Evolutionary conservation across 2,888 invertebrate genomes (phyloP), one percentile per base, ranked within the genome.

Genomic region (Sicus ferrugineus): DNA sequence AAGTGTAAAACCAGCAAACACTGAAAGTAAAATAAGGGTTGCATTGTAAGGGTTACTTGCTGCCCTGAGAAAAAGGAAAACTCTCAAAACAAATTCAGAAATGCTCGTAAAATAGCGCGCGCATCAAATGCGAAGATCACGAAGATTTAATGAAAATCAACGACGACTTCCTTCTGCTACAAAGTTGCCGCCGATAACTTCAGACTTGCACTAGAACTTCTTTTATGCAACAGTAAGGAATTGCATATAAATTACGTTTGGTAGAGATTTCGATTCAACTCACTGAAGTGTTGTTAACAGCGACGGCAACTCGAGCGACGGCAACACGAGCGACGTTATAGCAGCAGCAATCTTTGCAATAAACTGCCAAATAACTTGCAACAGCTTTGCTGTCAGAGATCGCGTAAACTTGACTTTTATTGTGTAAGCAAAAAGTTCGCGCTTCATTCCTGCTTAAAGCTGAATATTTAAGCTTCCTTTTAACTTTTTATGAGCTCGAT

Each of bases 361-460:
- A 62, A 62, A 62, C 28, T 48, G 48, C 19, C 48, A 62, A 31
- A 62, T n/a, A 56, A 56, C 56, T 26, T n/a, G 30, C 56, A 19
- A 7, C 19, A n/a, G 28, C 48, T 26, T 62, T 48, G 5, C 21
- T 26, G 30, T 3, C 28, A n/a, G 46, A 23, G 23, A 3, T 21
- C 62, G 23, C 61, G 28, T 28, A 62, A 62, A 62, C 28, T 62
- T 46, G 42, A 26, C 16, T 62, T 62, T 62, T 48, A 59, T 46
- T 28, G 48, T 28, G 46, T n/a, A 30, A 46, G 62, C 21, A 7
- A 46, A 59, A 62, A 46, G 46, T 62, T 62, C 28, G 46, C 19
- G 28, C 62, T 48, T 48, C 30, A 62, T 62, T 62, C 28, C 21
- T 59, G n/a, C 34, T 59, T 19, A 59, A 19, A 16, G 34, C 38